Base-by-base conservation (phyloP, 2,797 vertebrate species). In the Taenioides sp. region DNA sequence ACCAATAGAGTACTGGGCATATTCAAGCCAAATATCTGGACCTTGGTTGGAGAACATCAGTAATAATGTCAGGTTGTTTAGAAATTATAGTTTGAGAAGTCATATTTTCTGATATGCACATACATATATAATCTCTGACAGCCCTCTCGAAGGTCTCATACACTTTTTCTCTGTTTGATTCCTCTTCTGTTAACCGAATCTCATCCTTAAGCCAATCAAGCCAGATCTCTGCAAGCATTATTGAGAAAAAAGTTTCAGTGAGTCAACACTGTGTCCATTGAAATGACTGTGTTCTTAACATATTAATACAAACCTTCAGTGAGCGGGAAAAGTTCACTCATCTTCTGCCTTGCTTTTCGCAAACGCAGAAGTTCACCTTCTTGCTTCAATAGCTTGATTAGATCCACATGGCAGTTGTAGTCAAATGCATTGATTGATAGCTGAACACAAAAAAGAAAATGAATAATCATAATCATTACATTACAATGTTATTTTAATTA, bases 131-230 rank as follows among this genome's bases (percentile, higher is more conserved):
- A 82, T 99, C 98, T 82, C 96, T 96, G 34, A 94, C 89, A 0
- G 98, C 96, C 78, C 80, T 95, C 91, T 99, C 96, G 69, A 99
- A 99, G 28, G 99, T 95, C 54, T 97, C 95, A 0, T 97, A 96
- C 20, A 98, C 94, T 23, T 93, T 96, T 80, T 98, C 97, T 0
- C 97, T 86, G 77, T 96, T 95, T 0, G 92, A 86, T 77, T 92
- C 91, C 0, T 97, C 96, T 40, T 95, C 88, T 10, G 93, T 95
- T 89, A 97, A 91, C 68, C 93, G 94, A 72, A 98, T 97, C 88
- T 99, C 98, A 79, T 99, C 98, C 47, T 97, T 98, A 65, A 99
- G 88, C 98, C 98, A 99, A 76, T 98, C 97, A 65, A 99, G 83
- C 98, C 98, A 99, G 65, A 99, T 97, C 82, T 98, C 98, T 99